Percentiles rank a stretch among this genome's conserved stretches.
Conservation (phyloP, 2,113 vertebrate genomes). For the Sorex fumeus region DNA sequence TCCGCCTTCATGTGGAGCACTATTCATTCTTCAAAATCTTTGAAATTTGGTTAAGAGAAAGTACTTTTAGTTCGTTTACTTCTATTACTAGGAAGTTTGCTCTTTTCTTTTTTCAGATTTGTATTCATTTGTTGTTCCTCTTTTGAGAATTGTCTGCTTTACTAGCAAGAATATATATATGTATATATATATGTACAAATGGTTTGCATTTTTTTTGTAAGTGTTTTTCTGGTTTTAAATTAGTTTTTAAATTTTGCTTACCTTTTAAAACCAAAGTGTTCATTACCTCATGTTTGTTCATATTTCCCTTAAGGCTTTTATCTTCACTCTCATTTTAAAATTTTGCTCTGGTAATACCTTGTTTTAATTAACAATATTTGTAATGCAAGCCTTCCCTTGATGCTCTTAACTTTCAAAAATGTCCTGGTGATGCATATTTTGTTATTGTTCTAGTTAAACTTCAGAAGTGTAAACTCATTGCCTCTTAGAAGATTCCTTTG, state of each 20-base stretch:
- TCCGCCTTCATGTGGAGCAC: background rate
- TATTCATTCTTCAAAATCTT: background rate
- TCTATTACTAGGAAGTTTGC: conserved; percentile 14
- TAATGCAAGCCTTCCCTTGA: background rate
- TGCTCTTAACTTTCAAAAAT: conserved; percentile 58
- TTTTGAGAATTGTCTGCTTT: conserved; percentile 49
- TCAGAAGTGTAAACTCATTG: conserved; percentile 7
- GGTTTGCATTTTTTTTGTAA: conserved; percentile 44
- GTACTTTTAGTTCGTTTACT: background rate
- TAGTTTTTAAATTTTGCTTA: conserved; percentile 23
- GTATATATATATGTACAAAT: too few relatives aligned
- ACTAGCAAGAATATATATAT: conserved; percentile 5
- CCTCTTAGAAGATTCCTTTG: conserved; percentile 38
- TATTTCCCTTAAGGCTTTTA: conserved; percentile 32
- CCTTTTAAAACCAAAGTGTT: background rate
- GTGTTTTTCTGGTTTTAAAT: conserved; percentile 33
- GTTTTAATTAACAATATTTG: conserved; percentile 51
- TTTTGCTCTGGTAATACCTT: conserved; percentile 20
- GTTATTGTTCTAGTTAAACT: conserved; percentile 6
- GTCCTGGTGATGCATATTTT: background rate
- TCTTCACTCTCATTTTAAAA: conserved; percentile 14
- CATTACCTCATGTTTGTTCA: conserved; percentile 16
- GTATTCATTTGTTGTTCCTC: background rate
- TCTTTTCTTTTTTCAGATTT: background rate
- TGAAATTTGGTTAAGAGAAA: background rate